Evolutionary conservation across 2,888 invertebrate species (phyloP), one percentile per base, ranked within the genome.

Genomic region (Fragum whitleyi): DNA sequence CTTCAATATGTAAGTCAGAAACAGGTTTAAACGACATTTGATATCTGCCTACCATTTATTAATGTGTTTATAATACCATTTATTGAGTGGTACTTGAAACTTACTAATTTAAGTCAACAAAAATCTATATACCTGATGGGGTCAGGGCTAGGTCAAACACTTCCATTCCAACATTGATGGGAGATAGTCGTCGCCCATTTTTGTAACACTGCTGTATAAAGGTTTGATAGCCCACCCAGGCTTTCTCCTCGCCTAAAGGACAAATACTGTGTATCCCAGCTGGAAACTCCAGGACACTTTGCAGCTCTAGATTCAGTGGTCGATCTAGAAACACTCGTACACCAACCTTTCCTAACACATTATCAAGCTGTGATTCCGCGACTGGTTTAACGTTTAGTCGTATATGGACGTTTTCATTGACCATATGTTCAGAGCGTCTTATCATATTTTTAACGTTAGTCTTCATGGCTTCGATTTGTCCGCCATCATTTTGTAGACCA

Each of bases 191-290:
- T 14, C 57, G 61, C 1, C 85, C 85, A 23, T 70, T 67, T 42
- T 85, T 85, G 42, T 77, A 80, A 36, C 77, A 75, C 0, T 82
- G 76, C 53, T 85, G 85, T 21, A 85, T 72, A 32, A 39, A 85
- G 29, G 80, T 77, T 47, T 82, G 85, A 65, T 80, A 85, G 11
- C 77, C 85, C 9, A 85, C 70, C 85, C 85, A 85, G 0, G 81
- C 79, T 29, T 74, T 67, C 5, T 51, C 61, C 32, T 62, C 65
- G 39, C 75, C 76, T 11, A 85, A 47, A 0, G 85, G 85, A 75
- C 85, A 85, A 32, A 85, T 85, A 73, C 81, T 79, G 39, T 81
- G 77, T 7, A 85, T 75, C 6, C 80, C 81, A n/a, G 74, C 81
- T 5, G 76, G 71, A 39, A 79, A 82, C 47, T 79, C 75, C 28